A percentile compares a stretch with the other conserved stretches of the same genome.
Conservation (phyloP, 1,140 invertebrate species). For the Drosophila lowei region DNA sequence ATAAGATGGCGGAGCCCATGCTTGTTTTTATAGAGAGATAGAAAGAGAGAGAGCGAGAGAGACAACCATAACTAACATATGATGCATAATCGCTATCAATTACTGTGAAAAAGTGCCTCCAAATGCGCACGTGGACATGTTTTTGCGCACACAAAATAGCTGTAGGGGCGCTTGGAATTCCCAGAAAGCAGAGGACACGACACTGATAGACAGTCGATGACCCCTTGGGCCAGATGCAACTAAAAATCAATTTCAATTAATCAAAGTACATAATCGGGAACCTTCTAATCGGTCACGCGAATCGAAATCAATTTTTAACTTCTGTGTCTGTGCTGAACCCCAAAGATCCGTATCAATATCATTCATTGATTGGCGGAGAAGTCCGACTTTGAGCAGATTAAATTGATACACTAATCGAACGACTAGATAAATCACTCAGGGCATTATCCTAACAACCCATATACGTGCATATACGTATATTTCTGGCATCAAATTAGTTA, state of each 20-base stretch:
- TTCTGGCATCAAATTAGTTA: slow-evolving; percentile 37
- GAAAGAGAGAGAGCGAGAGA: too few relatives aligned
- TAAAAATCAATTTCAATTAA: slow-evolving; percentile 32
- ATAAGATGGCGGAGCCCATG: slow-evolving; percentile 3
- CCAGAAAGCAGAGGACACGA: too few relatives aligned
- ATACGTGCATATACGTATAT: slow-evolving; percentile 17
- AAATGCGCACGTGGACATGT: too few relatives aligned
- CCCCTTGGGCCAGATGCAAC: neutral
- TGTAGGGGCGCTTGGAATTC: too few relatives aligned
- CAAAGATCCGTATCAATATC: neutral
- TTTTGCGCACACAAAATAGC: too few relatives aligned
- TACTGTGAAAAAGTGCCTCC: too few relatives aligned
- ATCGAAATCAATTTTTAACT: too few relatives aligned
- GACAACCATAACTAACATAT: too few relatives aligned
- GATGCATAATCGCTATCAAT: too few relatives aligned
- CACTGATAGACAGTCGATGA: too few relatives aligned
- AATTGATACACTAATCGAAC: slow-evolving; percentile 26
- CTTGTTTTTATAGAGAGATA: too few relatives aligned
- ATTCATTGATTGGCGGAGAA: slow-evolving; percentile 5
- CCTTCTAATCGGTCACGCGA: neutral
- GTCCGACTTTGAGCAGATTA: neutral
- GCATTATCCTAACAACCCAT: slow-evolving; percentile 23
- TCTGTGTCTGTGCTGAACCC: too few relatives aligned
- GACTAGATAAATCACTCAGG: slow-evolving; percentile 33
- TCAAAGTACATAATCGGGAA: slow-evolving; percentile 13